Evolutionary conservation across 35 echinoderm and acorn worm genomes (phyloP).

Genomic region (Lytechinus pictus): DNA sequence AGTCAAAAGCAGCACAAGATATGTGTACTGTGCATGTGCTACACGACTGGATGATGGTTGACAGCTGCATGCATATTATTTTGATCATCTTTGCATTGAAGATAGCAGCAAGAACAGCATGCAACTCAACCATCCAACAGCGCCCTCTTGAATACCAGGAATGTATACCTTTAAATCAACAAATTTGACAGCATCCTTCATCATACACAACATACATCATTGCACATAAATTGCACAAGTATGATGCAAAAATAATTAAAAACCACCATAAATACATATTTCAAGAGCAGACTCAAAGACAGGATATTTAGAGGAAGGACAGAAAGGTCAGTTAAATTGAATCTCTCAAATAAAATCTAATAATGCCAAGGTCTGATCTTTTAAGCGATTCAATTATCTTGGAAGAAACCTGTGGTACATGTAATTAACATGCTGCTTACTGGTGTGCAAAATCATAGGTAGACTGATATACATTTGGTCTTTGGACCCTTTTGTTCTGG

Average conservation of each 20-base stretch:
- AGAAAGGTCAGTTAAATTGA: neutral
- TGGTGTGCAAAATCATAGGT: neutral
- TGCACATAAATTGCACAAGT: neutral
- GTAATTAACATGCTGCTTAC: neutral
- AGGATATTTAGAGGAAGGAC: neutral
- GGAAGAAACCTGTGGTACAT: neutral
- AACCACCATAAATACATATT: neutral
- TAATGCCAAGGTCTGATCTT: constrained; percentile 23
- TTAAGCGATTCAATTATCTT: neutral
- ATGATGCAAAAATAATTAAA: neutral
- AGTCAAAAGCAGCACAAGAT: too few species aligned
- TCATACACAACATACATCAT: too few species aligned
- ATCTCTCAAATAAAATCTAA: neutral
- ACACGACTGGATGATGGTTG: too few species aligned
- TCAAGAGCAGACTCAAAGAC: neutral
- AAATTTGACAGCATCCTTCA: too few species aligned
- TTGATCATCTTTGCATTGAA: too few species aligned
- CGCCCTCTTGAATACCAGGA: too few species aligned
- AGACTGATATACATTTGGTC: neutral
- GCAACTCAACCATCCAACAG: too few species aligned
- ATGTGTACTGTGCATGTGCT: too few species aligned
- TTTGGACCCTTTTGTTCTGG: neutral
- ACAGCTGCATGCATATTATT: too few species aligned
- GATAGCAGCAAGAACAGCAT: too few species aligned
- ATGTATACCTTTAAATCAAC: too few species aligned